phyloP scores from a whole-genome alignment of 2,797 vertebrate species.

The Rhodeus uyekii region DNA sequence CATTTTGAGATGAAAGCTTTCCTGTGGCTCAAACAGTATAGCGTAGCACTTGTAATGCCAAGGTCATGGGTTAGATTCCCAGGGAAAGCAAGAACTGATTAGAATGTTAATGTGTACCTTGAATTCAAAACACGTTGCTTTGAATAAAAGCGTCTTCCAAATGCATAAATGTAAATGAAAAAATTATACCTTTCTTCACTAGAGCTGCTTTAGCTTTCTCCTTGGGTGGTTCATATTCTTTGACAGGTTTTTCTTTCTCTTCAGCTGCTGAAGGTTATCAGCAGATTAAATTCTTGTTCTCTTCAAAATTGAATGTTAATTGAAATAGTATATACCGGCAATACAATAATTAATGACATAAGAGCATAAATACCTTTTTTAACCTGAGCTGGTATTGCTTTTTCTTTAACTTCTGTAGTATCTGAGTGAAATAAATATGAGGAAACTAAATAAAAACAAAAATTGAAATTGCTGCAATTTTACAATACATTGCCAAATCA shows the following conservation, averaged over 20 bases:
- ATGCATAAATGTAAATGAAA: too few species aligned
- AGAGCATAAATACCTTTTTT: neutral
- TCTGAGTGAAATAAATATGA: neutral
- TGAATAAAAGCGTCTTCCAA: too few species aligned
- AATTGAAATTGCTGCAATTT: neutral
- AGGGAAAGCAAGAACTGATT: too few species aligned
- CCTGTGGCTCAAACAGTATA: too few species aligned
- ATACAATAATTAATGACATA: neutral
- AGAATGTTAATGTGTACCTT: too few species aligned
- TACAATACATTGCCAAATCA: neutral
- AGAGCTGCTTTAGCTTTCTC: neutral
- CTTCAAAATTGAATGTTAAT: neutral
- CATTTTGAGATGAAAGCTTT: neutral
- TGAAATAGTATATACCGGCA: neutral
- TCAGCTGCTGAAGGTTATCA: neutral
- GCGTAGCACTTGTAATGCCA: too few species aligned
- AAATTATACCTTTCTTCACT: slow-evolving; percentile 27
- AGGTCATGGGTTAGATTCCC: too few species aligned
- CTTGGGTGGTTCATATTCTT: too few species aligned
- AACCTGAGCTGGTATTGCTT: neutral
- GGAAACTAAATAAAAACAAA: neutral
- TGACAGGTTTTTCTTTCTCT: slow-evolving; percentile 22
- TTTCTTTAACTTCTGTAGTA: neutral
- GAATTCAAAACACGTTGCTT: too few species aligned
- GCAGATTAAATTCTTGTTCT: neutral